Evolutionary conservation across 2,888 invertebrate species (phyloP).

Genomic region (Meteorus cinctellus): DNA sequence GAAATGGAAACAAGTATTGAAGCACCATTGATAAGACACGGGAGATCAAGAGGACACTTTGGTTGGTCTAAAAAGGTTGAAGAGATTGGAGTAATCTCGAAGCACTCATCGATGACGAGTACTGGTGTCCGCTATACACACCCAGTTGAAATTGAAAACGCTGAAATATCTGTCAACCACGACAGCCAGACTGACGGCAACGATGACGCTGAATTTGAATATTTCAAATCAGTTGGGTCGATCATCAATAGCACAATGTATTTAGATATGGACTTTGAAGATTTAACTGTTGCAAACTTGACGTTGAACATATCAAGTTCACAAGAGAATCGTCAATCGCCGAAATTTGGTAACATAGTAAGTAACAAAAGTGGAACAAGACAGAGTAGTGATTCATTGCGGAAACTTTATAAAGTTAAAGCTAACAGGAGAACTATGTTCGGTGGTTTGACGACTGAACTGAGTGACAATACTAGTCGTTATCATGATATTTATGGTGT

Average conservation of each 20-base stretch:
- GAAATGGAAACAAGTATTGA: slow-evolving; percentile 54
- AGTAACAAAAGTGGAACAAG: slow-evolving; percentile 7
- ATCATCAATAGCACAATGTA: slow-evolving; percentile 46
- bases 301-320: slow-evolving; percentile 32
- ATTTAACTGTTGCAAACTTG: slow-evolving; percentile 17
- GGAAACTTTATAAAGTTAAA: slow-evolving; percentile 10
- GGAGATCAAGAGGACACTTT: slow-evolving; percentile 72
- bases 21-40: slow-evolving; percentile 72
- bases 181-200: neutral
- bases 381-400: slow-evolving; percentile 11
- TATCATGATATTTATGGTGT: slow-evolving; percentile 43
- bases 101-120: slow-evolving; percentile 6
- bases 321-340: slow-evolving; percentile 23
- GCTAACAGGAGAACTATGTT: neutral
- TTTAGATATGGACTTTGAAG: slow-evolving; percentile 45
- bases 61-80: slow-evolving; percentile 51
- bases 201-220: slow-evolving; percentile 8
- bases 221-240: slow-evolving; percentile 19
- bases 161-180: slow-evolving; percentile 6
- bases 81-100: slow-evolving; percentile 20
- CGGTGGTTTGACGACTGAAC: slow-evolving; percentile 16
- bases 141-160: neutral
- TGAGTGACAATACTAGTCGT: slow-evolving; percentile 20
- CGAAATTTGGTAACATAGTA: slow-evolving; percentile 27
- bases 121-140: neutral